phyloP scores from a whole-genome alignment of 23 tunicate genomes.

The Botrylloides violaceus region DNA sequence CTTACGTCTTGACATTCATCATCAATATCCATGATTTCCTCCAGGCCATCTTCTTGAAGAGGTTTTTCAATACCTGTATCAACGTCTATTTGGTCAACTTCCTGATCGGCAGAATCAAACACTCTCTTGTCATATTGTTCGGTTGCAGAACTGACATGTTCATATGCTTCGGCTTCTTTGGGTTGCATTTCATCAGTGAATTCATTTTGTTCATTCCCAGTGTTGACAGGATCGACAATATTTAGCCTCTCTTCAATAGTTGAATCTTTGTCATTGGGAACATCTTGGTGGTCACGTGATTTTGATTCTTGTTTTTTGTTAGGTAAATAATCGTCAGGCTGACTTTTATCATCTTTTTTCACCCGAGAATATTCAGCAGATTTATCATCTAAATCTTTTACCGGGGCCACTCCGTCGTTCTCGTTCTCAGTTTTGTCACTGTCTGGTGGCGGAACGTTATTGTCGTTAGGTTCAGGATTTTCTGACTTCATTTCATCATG shows the following conservation, averaged over 20 bases:
- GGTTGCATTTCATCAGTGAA: conserved; percentile 10
- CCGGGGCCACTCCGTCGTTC: conserved; percentile 6
- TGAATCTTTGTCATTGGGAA: not conserved
- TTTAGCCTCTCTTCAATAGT: conserved; percentile 9
- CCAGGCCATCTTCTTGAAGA: not conserved
- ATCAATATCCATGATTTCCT: conserved; percentile 1
- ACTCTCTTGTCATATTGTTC: conserved; percentile 36
- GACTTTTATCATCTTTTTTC: not conserved
- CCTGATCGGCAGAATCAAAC: conserved; percentile 75
- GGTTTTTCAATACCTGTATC: not conserved
- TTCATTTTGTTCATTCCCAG: conserved; percentile 20
- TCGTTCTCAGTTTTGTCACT: not conserved
- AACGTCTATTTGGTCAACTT: conserved; percentile 1
- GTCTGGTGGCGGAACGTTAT: conserved; percentile 2
- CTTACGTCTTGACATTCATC: not conserved
- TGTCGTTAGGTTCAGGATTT: not conserved
- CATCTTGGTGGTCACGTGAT: not conserved
- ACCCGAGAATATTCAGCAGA: not conserved
- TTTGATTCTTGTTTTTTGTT: not conserved
- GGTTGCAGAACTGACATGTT: not conserved
- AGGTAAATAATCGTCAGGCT: not conserved
- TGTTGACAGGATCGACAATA: conserved; percentile 9
- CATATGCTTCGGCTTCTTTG: not conserved
- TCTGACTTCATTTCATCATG: not conserved
- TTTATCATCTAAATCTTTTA: conserved; percentile 4